A percentile compares a stretch with the other conserved stretches of the same genome.
phyloP scores from a whole-genome alignment of 2,888 invertebrate genomes.

The Tenthredo livida region DNA sequence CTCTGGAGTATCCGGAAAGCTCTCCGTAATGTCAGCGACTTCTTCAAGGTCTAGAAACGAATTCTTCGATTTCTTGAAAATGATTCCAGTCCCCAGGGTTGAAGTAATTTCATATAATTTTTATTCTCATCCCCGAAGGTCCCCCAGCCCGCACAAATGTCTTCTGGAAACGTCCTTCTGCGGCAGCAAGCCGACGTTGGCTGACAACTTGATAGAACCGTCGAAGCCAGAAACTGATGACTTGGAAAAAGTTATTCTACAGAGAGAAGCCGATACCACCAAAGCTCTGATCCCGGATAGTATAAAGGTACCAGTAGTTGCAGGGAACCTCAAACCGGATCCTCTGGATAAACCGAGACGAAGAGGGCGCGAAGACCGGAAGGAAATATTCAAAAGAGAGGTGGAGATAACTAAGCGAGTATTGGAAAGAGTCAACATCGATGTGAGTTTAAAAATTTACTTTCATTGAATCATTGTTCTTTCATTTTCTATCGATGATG shows the following conservation, averaged over 20 bases:
- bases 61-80: background rate
- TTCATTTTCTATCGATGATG: background rate
- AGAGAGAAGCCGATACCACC: conserved; percentile 84
- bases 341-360: conserved; percentile 82
- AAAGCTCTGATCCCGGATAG: conserved; percentile 84
- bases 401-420: conserved; percentile 76
- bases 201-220: conserved; percentile 72
- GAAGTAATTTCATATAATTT: background rate
- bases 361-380: conserved; percentile 74
- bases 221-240: conserved; percentile 81
- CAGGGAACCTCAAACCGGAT: conserved; percentile 85
- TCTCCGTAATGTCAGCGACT: conserved; percentile 74
- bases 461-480: too few relatives aligned
- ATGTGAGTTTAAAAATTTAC: too few relatives aligned
- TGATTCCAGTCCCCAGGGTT: too few relatives aligned
- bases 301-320: conserved; percentile 79
- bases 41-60: conserved; percentile 71
- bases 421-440: conserved; percentile 75
- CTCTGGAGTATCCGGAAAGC: conserved; percentile 80
- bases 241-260: conserved; percentile 81
- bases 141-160: conserved; percentile 95
- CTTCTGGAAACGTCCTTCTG: conserved; percentile 94
- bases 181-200: conserved; percentile 87
- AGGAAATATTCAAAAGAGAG: conserved; percentile 76
- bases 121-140: conserved; percentile 76